Percentiles rank a stretch among this genome's conserved stretches.
Evolutionary conservation across 2,113 vertebrate genomes (phyloP).

Genomic region (Cairina moschata): DNA sequence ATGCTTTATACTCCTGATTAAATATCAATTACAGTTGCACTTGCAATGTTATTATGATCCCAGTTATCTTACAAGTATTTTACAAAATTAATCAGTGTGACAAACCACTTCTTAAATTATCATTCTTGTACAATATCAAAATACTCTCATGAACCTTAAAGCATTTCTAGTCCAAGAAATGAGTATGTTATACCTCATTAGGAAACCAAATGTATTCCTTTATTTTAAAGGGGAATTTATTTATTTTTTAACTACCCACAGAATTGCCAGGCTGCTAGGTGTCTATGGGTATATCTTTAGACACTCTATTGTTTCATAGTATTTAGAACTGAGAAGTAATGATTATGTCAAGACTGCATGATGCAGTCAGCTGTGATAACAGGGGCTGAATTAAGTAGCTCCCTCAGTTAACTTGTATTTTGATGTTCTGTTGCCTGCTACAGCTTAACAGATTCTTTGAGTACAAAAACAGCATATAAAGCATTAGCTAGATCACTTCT

Average conservation of each 20-base stretch:
- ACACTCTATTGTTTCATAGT: neutral
- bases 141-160: neutral
- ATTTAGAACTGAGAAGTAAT: neutral
- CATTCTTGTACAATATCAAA: neutral
- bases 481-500: neutral
- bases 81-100: neutral
- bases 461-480: neutral
- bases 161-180: neutral
- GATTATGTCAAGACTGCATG: neutral
- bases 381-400: neutral
- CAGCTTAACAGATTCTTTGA: neutral
- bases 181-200: neutral
- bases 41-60: neutral
- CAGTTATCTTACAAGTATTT: neutral
- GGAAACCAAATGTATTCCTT: neutral
- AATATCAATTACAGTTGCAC: neutral
- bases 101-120: neutral
- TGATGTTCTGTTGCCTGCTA: neutral
- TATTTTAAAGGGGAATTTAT: neutral
- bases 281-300: neutral
- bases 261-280: neutral
- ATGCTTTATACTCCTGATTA: neutral
- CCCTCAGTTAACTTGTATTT: neutral
- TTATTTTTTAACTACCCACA: neutral
- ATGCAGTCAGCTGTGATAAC: neutral